Conservation (phyloP, 1,140 invertebrate genomes). For the Drosophila burlai region DNA sequence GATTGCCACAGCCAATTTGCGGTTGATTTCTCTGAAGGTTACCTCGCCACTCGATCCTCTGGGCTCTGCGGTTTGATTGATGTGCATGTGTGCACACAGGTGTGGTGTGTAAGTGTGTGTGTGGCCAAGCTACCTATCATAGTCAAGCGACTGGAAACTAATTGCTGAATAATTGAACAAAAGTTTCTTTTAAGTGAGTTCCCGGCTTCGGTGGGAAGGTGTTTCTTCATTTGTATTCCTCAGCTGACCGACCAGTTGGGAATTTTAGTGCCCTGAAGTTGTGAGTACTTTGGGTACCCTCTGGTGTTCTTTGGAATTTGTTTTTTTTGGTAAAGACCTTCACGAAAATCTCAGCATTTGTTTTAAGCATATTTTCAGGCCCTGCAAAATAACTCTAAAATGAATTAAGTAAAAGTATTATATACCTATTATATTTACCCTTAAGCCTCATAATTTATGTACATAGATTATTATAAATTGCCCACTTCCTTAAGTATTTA, state of each 20-base stretch:
- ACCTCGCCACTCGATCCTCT: slow-evolving; percentile 17
- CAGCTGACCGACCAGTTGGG: neutral
- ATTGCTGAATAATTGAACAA: slow-evolving; percentile 17
- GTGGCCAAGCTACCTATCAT: slow-evolving; percentile 26
- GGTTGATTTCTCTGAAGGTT: slow-evolving; percentile 67
- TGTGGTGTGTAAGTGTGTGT: slow-evolving; percentile 4
- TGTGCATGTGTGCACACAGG: slow-evolving; percentile 27
- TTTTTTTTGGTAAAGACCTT: too few species aligned
- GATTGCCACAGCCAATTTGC: slow-evolving; percentile 74
- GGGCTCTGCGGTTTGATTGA: slow-evolving; percentile 39
- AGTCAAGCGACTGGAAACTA: slow-evolving; percentile 20
- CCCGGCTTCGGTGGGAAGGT: neutral
- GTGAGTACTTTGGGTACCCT: neutral
- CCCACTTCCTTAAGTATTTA: neutral
- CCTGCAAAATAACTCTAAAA: too few species aligned
- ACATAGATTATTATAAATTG: neutral
- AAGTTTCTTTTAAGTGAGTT: slow-evolving; percentile 6
- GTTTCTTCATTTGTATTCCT: neutral
- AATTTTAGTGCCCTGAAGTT: neutral
- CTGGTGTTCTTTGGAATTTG: too few species aligned
- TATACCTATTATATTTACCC: too few species aligned
- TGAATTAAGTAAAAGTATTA: too few species aligned
- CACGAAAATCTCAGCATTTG: too few species aligned
- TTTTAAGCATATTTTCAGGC: too few species aligned
- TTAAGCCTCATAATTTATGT: neutral